Base-by-base conservation (phyloP, 2,888 invertebrate genomes). In the Agriopis aurantiaria region DNA sequence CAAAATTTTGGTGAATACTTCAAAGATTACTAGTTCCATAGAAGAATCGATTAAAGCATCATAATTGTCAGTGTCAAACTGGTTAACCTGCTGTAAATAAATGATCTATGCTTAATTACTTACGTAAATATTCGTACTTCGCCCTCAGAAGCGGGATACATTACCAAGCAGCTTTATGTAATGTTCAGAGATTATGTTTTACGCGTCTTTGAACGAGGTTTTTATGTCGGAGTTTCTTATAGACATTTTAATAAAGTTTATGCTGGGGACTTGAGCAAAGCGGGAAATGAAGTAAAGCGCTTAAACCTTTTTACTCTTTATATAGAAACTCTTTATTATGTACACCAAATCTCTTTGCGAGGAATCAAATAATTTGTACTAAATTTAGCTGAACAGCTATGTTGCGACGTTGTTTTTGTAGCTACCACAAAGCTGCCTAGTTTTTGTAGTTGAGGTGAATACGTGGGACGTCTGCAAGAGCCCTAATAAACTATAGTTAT, bases 181-280 rank as follows among this genome's bases (percentile, higher is more conserved):
- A 60, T 53, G 51, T 52, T 59, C 59, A 45, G 8, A 45, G 65
- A 67, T 72, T 65, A 68, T 68, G 65, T 52, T 68, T 56, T 67
- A 59, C 57, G 55, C 23, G 51, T 55, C 23, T 61, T 67, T 51
- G 55, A 58, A 62, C 17, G 61, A 48, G 40, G n/a, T 51, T 43
- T 68, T 57, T 57, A 61, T 11, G 23, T 63, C 58, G 49, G 48
- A 43, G 55, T 61, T 40, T 23, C 60, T 55, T 48, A 57, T 41
- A 49, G 41, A 62, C 45, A 40, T 57, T 56, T 64, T 66, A 61
- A 45, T 48, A 46, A 65, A 59, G 14, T 65, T 65, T 65, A 65
- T 64, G 49, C 8, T 12, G 58, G 49, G 48, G 55, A 33, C 59
- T 59, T 33, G 45, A 17, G 57, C 49, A 23, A 23, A 65, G 23